Base-by-base conservation (phyloP, 2,113 vertebrate species). In the Arizona elegans region DNA sequence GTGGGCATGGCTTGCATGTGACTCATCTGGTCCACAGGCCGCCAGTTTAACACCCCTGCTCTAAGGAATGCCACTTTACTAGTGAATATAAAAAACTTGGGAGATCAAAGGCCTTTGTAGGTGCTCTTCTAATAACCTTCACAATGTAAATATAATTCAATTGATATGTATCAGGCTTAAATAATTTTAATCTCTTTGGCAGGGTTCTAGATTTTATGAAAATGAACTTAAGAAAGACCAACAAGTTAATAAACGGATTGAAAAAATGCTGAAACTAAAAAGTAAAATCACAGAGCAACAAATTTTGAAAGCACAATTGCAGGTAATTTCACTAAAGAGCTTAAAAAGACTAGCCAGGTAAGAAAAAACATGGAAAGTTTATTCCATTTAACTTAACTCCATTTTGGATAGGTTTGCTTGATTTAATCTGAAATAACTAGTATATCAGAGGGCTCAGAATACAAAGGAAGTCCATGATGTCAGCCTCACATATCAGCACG, bases 141-240 rank as follows among this genome's bases (percentile, higher is more conserved):
- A 50, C 85, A 90, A 47, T 11, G 33, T 89, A 75, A 50, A 23
- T 62, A 86, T 58, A 55, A 86, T 87, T 5, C 38, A 52, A 38
- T n/a, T 87, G 9, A 43, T 1, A 33, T 7, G 24, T 62, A n/a
- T 12, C 29, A 52, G 11, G 38, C 7, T 86, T 38, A 54, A 23
- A 3, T 50, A 24, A 52, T 96, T 93, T 87, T 92, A 94, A 26
- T 91, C 93, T 96, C 93, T 93, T 65, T 96, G 92, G 21, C 87
- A 99, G 99, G 99, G 99, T 59, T 99, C 99, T 38, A 98, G 96
- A 96, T 99, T 99, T 98, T 99, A 99, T 96, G 98, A 98, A 97
- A 99, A 98, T 90, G 99, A 99, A 91, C 97, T 98, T 91, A 99
- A 99, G 97, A 99, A 98, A 96, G 99, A 99, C 95, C 98, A 98